phyloP scores from a whole-genome alignment of 2,113 vertebrate genomes.

The Pitta sordida region DNA sequence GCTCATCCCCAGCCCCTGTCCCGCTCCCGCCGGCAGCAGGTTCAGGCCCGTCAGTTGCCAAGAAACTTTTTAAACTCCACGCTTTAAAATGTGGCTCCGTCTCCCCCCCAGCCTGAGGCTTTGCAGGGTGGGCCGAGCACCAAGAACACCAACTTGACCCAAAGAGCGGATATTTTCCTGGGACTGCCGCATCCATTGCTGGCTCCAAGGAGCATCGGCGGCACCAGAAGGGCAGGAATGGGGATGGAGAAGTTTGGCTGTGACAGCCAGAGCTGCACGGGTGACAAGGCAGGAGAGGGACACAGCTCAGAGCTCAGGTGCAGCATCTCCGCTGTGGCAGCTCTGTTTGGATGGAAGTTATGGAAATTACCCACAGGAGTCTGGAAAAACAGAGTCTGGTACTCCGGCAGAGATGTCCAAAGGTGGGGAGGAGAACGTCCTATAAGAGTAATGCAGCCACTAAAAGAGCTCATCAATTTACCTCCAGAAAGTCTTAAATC shows the following conservation, averaged over 20 bases:
- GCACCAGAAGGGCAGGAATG: rapidly evolving
- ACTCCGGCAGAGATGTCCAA: neutral
- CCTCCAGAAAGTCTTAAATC: neutral
- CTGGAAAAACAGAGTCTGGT: neutral
- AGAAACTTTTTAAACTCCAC: neutral
- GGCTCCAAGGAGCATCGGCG: neutral
- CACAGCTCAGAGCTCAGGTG: no score
- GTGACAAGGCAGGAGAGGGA: neutral
- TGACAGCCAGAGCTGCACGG: rapidly evolving
- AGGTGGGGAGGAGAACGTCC: neutral
- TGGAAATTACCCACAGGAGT: neutral
- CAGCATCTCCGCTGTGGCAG: neutral
- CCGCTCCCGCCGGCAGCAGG: neutral
- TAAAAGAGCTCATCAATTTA: neutral
- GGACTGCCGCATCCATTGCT: rapidly evolving
- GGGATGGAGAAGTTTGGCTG: neutral
- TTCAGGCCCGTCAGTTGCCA: rapidly evolving
- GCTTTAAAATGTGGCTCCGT: neutral
- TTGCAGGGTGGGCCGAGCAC: rapidly evolving
- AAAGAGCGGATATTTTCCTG: rapidly evolving
- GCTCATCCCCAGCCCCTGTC: neutral
- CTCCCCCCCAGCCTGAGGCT: neutral
- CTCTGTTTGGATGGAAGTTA: neutral
- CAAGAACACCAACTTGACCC: rapidly evolving
- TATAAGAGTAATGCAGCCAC: neutral